Evolutionary conservation across 2,113 vertebrate species (phyloP).

Genomic region (Rhegmatorhina hoffmannsi): DNA sequence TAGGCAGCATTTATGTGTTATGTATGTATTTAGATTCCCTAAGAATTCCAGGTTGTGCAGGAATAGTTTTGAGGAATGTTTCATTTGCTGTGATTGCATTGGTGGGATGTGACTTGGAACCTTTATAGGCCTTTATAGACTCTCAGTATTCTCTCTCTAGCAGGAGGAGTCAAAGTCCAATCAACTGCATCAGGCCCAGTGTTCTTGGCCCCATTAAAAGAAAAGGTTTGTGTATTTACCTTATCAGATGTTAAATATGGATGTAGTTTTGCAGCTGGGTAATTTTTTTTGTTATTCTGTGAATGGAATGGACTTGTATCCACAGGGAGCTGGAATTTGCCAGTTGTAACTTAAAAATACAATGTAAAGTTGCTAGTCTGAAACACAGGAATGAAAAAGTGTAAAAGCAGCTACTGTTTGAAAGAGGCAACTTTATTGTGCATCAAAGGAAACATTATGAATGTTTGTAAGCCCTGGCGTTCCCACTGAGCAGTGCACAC

Average conservation of each 20-base stretch:
- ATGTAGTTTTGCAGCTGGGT: neutral
- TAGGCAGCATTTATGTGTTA: neutral
- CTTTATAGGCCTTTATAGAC: neutral
- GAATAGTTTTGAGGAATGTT: neutral
- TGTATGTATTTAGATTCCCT: neutral
- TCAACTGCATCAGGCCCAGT: conserved; percentile 95
- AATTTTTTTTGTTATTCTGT: neutral
- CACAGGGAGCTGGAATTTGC: neutral
- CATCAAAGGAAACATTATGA: neutral
- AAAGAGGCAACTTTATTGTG: neutral
- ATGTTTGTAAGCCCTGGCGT: neutral
- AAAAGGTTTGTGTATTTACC: conserved; percentile 82
- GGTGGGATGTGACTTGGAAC: neutral
- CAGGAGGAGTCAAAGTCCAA: conserved; percentile 93
- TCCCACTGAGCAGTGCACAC: neutral
- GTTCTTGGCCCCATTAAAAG: conserved; percentile 94
- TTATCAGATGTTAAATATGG: neutral
- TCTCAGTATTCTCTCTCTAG: conserved; percentile 66
- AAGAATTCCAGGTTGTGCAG: neutral
- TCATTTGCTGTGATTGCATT: neutral
- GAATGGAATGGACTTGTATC: neutral
- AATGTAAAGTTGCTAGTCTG: neutral
- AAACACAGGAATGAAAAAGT: neutral
- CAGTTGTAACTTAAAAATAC: neutral
- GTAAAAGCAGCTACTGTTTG: neutral